Percentiles rank a stretch among this genome's conserved stretches.
Conservation (phyloP, 2,888 invertebrate genomes). For the Drosophila aldrichi region DNA sequence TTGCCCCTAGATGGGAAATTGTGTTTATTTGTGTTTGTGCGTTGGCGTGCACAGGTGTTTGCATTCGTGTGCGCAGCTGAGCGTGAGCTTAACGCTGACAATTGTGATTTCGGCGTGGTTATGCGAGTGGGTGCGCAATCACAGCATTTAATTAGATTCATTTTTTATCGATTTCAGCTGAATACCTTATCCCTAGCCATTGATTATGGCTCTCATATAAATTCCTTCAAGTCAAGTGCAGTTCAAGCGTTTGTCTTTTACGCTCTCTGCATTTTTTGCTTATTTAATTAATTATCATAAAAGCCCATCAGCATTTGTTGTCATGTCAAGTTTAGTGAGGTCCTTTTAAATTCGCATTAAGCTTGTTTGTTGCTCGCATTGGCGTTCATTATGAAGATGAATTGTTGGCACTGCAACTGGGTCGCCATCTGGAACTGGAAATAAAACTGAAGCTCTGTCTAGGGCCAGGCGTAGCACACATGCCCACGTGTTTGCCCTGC, state of each 20-base stretch:
- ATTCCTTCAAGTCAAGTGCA: not conserved
- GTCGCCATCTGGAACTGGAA: conserved; percentile 7
- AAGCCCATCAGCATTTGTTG: conserved; percentile 11
- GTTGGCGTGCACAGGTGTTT: conserved; percentile 14
- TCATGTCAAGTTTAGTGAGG: conserved; percentile 7
- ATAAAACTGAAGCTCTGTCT: conserved; percentile 13
- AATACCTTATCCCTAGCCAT: too few relatives aligned
- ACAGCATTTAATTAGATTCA: conserved; percentile 73
- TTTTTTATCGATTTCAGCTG: conserved; percentile 51
- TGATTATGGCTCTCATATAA: too few relatives aligned
- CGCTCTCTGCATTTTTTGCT: not conserved
- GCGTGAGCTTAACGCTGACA: conserved; percentile 67
- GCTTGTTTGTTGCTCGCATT: conserved; percentile 53
- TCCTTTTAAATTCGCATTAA: conserved; percentile 35
- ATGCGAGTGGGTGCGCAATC: not conserved
- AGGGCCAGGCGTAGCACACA: conserved; percentile 5
- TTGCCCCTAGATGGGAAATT: conserved; percentile 60
- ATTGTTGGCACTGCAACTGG: conserved; percentile 41
- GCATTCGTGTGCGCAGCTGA: conserved; percentile 44
- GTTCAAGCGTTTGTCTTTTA: not conserved
- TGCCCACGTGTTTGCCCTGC: conserved; percentile 2
- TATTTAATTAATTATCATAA: conserved; percentile 30
- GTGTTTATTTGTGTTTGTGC: conserved; percentile 48
- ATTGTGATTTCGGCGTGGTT: conserved; percentile 67
- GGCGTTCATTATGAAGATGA: conserved; percentile 63